These are phyloP conservation scores for Miniopterus natalensis DNA, from an alignment of 2,113 vertebrate species.

Conservation along the genomic window DNA sequence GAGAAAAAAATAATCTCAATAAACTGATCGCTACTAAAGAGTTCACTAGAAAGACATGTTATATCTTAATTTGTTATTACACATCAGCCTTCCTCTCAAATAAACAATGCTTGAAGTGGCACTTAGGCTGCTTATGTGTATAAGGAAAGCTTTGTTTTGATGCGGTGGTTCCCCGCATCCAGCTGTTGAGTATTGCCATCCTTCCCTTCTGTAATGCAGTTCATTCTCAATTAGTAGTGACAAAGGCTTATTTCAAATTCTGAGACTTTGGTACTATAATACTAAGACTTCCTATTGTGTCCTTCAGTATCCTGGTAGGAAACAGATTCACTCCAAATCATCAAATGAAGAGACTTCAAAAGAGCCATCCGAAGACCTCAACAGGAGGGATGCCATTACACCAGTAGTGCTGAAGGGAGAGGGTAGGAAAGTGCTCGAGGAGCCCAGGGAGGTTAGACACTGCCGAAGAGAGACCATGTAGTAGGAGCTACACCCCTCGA, in stretches of 20 bases:
- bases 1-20: neutral
- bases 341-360: neutral
- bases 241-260: constrained; percentile 37
- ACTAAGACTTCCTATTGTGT: neutral
- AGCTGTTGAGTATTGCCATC: neutral
- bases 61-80: neutral
- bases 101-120: neutral
- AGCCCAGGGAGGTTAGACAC: neutral
- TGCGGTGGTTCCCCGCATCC: too few relatives aligned
- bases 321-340: neutral
- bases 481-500: neutral
- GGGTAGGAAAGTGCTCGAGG: neutral
- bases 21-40: neutral
- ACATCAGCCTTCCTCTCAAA: neutral
- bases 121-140: neutral
- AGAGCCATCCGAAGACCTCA: neutral
- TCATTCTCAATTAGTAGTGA: constrained; percentile 11
- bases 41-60: neutral
- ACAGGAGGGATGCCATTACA: neutral
- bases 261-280: neutral
- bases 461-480: neutral
- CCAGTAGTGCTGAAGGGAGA: neutral
- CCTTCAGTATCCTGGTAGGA: neutral
- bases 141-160: neutral
- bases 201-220: neutral